Evolutionary conservation across 2,113 vertebrate species (phyloP).

Genomic region (cattle (Bos taurus)): DNA sequence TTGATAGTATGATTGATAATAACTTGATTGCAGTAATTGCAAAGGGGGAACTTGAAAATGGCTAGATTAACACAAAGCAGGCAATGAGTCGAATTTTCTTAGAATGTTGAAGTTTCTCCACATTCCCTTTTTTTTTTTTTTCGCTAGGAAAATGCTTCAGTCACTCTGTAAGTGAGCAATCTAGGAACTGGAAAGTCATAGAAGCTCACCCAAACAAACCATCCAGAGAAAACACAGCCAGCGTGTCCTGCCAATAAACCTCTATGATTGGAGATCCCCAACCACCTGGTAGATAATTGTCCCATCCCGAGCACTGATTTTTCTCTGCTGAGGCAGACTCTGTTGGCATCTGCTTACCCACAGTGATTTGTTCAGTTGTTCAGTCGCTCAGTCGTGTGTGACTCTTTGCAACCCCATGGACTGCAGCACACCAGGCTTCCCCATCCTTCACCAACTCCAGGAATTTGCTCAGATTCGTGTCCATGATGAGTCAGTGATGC

Average conservation of each 20-base stretch:
- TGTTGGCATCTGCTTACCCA: rapidly evolving
- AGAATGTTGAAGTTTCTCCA: constrained; percentile 81
- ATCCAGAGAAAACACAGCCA: background rate
- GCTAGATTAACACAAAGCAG: constrained; percentile 90
- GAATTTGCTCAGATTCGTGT: background rate
- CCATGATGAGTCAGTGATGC: background rate
- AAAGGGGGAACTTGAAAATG: constrained; percentile 83
- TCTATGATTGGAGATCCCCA: background rate
- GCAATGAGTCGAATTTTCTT: constrained; percentile 85
- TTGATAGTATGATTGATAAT: constrained; percentile 93
- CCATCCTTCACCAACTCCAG: background rate
- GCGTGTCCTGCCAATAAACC: background rate
- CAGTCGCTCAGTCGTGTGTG: background rate
- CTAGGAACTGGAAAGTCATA: background rate
- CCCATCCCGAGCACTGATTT: background rate
- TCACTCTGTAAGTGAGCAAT: background rate
- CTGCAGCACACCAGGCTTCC: background rate
- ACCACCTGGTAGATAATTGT: background rate
- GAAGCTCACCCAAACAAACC: background rate
- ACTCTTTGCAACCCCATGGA: background rate
- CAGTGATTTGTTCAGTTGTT: background rate
- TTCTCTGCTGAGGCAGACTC: background rate
- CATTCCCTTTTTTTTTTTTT: background rate
- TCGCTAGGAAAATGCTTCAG: background rate
- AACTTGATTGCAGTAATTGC: constrained; percentile 90